Evolutionary conservation across 2,113 vertebrate genomes (phyloP), one percentile per base, ranked within the genome.

Genomic region (Orthonyx spaldingii): DNA sequence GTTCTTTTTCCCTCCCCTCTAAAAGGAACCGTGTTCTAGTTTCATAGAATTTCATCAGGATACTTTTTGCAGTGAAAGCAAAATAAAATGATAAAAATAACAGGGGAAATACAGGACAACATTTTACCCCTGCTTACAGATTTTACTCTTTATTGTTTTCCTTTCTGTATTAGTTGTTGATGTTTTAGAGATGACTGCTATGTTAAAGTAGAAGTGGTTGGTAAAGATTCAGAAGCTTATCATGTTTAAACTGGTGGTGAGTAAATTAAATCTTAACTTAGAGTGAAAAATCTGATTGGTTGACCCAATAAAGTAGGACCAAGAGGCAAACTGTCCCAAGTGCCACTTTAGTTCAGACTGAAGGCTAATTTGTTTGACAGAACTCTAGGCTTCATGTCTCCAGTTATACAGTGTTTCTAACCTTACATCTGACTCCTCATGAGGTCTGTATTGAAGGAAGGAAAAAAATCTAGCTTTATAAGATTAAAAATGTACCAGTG

Each of bases 311-410:
- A 95, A 93, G 63, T 59, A 42, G 56, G 72, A 90, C 92, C 83
- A 81, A 84, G 82, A 91, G 93, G 68, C 74, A 90, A 94, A 95
- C 49, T 79, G 89, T 98, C 97, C 95, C 93, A 85, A 97, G 95
- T 95, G 93, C 95, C 91, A 94, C 95, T 97, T 96, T n/a, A 63
- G 94, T 96, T 95, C 89, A 93, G 92, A 97, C 96, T 91, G 57
- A 97, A 96, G 95, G 91, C 96, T 94, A 89, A 97, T 97, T 97
- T 97, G 95, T 97, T 90, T 96, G 97, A 95, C 80, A 91, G 72
- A 82, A 77, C 89, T 53, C 41, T 63, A 68, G 84, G 89, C 93
- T 93, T 41, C 26, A 15, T 89, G 92, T 94, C 92, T 98, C 68
- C 94, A 87, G 55, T 68, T 90, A 7, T 82, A 41, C 68, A 61